Base-by-base conservation (phyloP, 2,888 invertebrate species). In the Sipha maydis region DNA sequence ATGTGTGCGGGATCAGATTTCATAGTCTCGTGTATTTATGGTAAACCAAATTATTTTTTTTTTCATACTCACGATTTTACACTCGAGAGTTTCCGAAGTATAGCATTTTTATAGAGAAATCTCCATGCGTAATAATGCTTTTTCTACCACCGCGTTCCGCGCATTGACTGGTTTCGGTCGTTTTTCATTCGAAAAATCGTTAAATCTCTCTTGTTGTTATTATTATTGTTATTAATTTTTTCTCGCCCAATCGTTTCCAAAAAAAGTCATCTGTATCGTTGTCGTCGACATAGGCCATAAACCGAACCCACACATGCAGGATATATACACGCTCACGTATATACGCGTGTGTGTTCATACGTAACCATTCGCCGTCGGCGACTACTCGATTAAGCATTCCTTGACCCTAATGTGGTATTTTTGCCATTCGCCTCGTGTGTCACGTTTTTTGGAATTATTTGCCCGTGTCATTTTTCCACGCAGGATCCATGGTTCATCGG, bases 401-500 rank as follows among this genome's bases (percentile, higher is more conserved):
- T 86, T 79, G 86, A 86, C 86, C 86, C 86, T 34, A 56, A 79
- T 69, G 85, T 31, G 75, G 73, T 34, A 25, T 75, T 84, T 84
- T 75, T 25, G 76, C 85, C 28, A 25, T 77, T 77, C 38, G 77
- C 76, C 77, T 54, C 83, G 83, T 76, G 85, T 14, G 41, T 54
- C 78, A 85, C 85, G 85, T 85, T 14, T 67, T 69, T 69, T 48
- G 25, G 77, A 77, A 54, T 77, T 85, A 85, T 85, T 85, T 85
- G 77, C 61, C 85, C 85, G 77, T 85, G 48, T 85, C 85, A n/a
- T 77, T 80, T 61, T 38, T 73, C 41, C 31, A 17, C 69, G 31
- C 48, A 78, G 85, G 77, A 77, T 85, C 48, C 34, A 69, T 76
- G 85, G 85, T 85, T 69, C 77, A 31, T 48, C 85, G 78, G 54